Base-by-base conservation (phyloP, 1,140 invertebrate species). In the Drosophila santomea region DNA sequence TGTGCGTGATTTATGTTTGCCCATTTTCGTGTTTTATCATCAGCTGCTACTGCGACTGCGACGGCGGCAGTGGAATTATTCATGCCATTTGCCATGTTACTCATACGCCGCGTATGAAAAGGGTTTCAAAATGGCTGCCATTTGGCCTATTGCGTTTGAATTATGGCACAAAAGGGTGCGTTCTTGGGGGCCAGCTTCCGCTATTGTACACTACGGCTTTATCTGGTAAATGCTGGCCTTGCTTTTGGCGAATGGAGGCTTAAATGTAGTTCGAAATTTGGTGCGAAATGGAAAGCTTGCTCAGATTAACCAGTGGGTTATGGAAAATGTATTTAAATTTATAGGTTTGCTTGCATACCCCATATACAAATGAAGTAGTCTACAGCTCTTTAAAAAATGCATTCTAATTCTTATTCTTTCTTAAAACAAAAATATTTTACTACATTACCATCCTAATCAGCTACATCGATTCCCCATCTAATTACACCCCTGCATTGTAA, bases 21-120 rank as follows among this genome's bases (percentile, higher is more conserved):
- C 84, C 83, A 88, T 89, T 88, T 88, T 88, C 83, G 47, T 88
- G 83, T 89, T 88, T 88, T 88, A 88, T 88, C 83, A 89, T 88
- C 83, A 88, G 79, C 76, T 88, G 84, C 72, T 47, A 35, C 36
- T 77, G 52, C 51, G 35, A 43, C 41, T 52, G 54, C 61, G 55
- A 55, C 17, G 59, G 64, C 52, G 60, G 84, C 12, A n/a, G 38
- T 72, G 66, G 74, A 89, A 88, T 88, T 88, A 88, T 88, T 88
- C 84, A 88, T 88, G 83, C 78, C 68, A 64, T 66, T 74, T 50
- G 72, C 50, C 59, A 67, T 72, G 84, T 88, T 89, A 83, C 83
- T 88, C 79, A 88, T 88, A 88, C 84, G 83, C 76, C 67, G 66
- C 75, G 68, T 89, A 79, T 80, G 76, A 88, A 86, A 88, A 83